A percentile compares a stretch with the other conserved stretches of the same genome.
Conservation (phyloP, 2,888 invertebrate species). For the Dione juno region DNA sequence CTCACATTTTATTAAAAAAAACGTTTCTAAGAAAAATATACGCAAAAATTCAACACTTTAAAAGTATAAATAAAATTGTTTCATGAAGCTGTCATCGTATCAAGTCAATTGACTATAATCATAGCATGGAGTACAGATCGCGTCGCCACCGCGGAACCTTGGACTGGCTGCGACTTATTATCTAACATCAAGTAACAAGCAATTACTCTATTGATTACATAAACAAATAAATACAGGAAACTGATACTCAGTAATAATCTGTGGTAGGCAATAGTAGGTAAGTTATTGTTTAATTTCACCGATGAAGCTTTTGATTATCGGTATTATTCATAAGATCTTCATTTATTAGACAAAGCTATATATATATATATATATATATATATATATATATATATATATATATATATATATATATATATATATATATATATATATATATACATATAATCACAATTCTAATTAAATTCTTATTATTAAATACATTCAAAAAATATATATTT, state of each 20-base stretch:
- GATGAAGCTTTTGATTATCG: no score
- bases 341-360: no score
- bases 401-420: no score
- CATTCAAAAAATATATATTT: no score
- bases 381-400: no score
- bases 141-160: conserved; percentile 45
- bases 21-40: no score
- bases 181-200: conserved; percentile 37
- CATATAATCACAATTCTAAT: background rate
- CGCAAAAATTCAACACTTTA: conserved; percentile 27
- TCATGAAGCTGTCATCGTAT: conserved; percentile 38
- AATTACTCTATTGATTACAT: conserved; percentile 36
- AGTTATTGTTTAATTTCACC: no score
- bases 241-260: conserved; percentile 17
- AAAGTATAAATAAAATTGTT: conserved; percentile 36
- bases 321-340: no score
- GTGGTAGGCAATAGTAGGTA: no score
- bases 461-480: background rate
- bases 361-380: no score
- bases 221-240: conserved; percentile 27
- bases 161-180: conserved; percentile 43
- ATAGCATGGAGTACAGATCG: conserved; percentile 22
- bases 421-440: no score
- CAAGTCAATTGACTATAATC: conserved; percentile 49
- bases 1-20: no score